Evolutionary conservation across 1,140 invertebrate genomes (phyloP).

Genomic region (Tetragonula clypearis): DNA sequence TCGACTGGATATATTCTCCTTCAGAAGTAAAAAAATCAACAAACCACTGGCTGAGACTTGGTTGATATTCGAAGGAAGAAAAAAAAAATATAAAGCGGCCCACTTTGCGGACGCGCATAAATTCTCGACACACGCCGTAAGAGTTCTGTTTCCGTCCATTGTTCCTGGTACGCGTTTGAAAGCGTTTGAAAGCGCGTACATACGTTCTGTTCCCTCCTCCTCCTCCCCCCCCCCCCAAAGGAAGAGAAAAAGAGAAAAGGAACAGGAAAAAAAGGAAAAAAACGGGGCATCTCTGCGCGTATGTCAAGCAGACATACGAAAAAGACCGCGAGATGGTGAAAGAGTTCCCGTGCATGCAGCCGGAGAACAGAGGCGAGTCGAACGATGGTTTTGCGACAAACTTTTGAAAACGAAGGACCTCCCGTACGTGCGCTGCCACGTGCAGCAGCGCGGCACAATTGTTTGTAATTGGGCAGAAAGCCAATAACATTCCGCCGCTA

Average conservation of each 20-base stretch:
- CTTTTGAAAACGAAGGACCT: slow-evolving; percentile 30
- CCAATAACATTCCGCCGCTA: slow-evolving; percentile 60
- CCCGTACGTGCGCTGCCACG: slow-evolving; percentile 16
- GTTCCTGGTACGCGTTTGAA: too few species aligned
- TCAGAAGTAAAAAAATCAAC: neutral
- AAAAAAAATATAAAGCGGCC: neutral
- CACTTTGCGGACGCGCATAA: too few species aligned
- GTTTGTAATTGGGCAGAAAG: slow-evolving; percentile 56
- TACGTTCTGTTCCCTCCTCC: neutral
- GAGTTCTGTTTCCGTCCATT: neutral
- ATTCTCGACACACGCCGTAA: neutral
- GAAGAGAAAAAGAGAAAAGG: neutral
- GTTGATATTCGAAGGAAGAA: neutral
- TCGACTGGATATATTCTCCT: too few species aligned
- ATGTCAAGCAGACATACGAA: neutral
- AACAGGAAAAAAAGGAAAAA: too few species aligned
- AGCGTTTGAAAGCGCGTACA: neutral
- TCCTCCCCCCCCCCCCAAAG: neutral
- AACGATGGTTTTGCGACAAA: slow-evolving; percentile 37
- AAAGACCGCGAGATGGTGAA: neutral
- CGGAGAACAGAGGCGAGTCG: neutral
- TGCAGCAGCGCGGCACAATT: slow-evolving; percentile 31
- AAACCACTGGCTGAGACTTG: neutral
- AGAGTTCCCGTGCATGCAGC: neutral
- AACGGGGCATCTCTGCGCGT: neutral